These are phyloP conservation scores for Parauchenoglanis punctatus DNA, from an alignment of 2,797 vertebrate species.

Conservation along the genomic window DNA sequence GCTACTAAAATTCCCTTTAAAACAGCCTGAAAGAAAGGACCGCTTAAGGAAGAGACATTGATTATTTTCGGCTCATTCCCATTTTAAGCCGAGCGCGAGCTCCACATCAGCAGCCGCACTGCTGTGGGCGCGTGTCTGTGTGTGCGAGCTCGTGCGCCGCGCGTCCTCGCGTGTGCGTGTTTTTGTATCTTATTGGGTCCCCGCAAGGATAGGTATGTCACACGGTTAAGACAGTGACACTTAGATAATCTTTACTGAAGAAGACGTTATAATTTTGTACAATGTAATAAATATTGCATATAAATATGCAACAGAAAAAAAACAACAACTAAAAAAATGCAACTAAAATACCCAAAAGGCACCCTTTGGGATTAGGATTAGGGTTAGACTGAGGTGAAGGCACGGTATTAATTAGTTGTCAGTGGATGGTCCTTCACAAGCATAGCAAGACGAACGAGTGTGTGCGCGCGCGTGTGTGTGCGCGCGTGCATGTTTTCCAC, in stretches of 20 bases:
- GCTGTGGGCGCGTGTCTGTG: not conserved
- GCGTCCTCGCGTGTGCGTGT: not conserved
- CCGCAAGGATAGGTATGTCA: not conserved
- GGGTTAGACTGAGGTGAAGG: not conserved
- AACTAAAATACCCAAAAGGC: not conserved
- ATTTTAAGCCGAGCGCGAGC: slow-evolving; percentile 25
- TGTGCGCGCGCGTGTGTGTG: slow-evolving; percentile 7
- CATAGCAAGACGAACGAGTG: not conserved
- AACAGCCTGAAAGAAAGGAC: not conserved
- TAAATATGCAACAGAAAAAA: too few species aligned
- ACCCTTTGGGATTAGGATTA: not conserved
- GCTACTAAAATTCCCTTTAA: not conserved
- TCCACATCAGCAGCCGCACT: slow-evolving; percentile 16
- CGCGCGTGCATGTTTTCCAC: not conserved
- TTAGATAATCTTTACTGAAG: not conserved
- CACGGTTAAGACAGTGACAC: not conserved
- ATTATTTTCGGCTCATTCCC: not conserved
- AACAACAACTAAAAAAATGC: not conserved
- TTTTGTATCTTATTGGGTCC: not conserved
- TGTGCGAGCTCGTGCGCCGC: not conserved
- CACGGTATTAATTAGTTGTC: not conserved
- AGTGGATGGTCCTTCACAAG: not conserved
- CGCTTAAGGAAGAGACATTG: slow-evolving; percentile 7
- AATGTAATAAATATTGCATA: not conserved
- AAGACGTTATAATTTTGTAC: not conserved